Percentiles rank a stretch among this genome's conserved stretches.
phyloP scores from a whole-genome alignment of 1,140 invertebrate species.

The Epicauta chinensis region DNA sequence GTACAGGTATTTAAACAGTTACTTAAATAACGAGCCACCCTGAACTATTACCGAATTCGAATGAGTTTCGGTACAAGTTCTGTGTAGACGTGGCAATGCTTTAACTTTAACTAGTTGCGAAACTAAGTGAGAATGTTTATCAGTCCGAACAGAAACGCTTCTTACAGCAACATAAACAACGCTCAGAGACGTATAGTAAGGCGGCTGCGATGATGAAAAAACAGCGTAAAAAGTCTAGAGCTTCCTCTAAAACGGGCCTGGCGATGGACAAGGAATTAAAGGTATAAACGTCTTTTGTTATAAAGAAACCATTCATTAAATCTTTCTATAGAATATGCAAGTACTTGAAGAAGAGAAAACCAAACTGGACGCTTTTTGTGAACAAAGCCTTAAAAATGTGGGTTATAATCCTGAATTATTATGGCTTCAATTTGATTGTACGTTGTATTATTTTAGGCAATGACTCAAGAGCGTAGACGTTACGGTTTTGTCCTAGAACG shows the following conservation, averaged over 20 bases:
- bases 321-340: conserved; percentile 71
- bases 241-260: conserved; percentile 66
- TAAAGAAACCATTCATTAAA: not conserved
- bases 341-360: conserved; percentile 84
- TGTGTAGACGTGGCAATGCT: too few species aligned
- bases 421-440: conserved; percentile 1
- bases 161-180: conserved; percentile 79
- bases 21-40: conserved; percentile 1
- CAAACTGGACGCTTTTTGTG: conserved; percentile 82
- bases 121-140: too few species aligned
- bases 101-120: too few species aligned
- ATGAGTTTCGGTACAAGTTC: too few species aligned
- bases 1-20: conserved; percentile 61
- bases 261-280: conserved; percentile 86
- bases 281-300: conserved; percentile 42
- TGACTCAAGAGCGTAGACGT: conserved; percentile 86
- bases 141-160: conserved; percentile 88
- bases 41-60: too few species aligned
- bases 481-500: conserved; percentile 91
- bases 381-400: conserved; percentile 86
- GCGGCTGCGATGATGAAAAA: conserved; percentile 85
- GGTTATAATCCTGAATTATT: conserved; percentile 42
- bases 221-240: conserved; percentile 77
- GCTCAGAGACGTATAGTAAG: conserved; percentile 82
- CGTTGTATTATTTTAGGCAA: conserved; percentile 61